Evolutionary conservation across 64 coral and sea anemone species (phyloP).

Genomic region (Anthopleura sola): DNA sequence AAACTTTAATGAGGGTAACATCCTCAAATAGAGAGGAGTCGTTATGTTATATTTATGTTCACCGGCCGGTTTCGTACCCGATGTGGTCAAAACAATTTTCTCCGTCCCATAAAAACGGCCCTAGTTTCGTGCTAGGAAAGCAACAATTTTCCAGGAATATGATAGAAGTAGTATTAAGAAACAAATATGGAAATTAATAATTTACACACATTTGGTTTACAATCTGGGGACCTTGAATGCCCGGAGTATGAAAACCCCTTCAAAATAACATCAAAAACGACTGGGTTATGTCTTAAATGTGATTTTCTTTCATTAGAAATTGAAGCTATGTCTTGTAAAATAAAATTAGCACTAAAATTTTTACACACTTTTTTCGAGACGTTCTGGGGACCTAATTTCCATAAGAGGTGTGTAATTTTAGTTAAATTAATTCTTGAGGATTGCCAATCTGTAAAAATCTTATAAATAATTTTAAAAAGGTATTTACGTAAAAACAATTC

Average conservation of each 20-base stretch:
- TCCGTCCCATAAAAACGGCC: not conserved
- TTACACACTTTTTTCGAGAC: slow-evolving; percentile 9
- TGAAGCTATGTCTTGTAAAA: not conserved
- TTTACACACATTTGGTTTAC: not conserved
- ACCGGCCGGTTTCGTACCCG: not conserved
- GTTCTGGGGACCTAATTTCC: not conserved
- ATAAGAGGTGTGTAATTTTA: not conserved
- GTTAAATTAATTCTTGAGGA: not conserved
- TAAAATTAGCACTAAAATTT: not conserved
- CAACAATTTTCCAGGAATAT: too few relatives aligned
- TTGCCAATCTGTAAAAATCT: not conserved
- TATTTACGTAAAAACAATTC: not conserved
- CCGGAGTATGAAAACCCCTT: not conserved
- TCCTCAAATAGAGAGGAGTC: not conserved
- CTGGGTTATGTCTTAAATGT: not conserved
- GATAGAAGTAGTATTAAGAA: not conserved
- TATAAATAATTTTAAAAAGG: not conserved
- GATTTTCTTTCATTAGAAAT: not conserved
- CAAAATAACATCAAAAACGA: not conserved
- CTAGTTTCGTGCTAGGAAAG: too few relatives aligned
- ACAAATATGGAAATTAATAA: slow-evolving; percentile 2
- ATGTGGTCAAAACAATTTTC: not conserved
- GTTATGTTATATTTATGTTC: not conserved
- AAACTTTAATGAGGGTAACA: not conserved
- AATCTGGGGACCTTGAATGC: not conserved